Percentiles rank a stretch among this genome's conserved stretches.
Evolutionary conservation across 2,113 vertebrate genomes (phyloP).

Genomic region (Taxidea taxus): DNA sequence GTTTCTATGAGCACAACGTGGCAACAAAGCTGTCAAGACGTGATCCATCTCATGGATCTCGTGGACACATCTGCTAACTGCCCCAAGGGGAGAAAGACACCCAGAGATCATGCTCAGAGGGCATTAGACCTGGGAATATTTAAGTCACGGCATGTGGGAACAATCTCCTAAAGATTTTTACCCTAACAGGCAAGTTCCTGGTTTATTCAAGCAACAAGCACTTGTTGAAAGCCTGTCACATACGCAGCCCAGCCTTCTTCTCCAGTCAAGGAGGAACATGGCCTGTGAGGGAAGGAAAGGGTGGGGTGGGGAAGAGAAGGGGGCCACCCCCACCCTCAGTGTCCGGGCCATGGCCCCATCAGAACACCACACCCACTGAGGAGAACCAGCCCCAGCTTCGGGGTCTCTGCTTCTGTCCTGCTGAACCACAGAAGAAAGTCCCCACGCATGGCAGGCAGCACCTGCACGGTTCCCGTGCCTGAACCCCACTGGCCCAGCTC

Average conservation of each 20-base stretch:
- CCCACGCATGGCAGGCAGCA: neutral
- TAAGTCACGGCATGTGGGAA: neutral
- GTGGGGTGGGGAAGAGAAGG: too few relatives aligned
- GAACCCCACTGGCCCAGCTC: neutral
- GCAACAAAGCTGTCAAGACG: accelerated
- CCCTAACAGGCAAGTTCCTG: neutral
- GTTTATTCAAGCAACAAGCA: neutral
- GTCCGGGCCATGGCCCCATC: neutral
- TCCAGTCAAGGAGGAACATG: too few relatives aligned
- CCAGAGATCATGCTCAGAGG: neutral
- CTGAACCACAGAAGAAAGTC: neutral
- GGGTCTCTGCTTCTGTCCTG: neutral
- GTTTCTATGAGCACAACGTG: neutral
- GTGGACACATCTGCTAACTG: neutral
- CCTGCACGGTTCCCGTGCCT: too few relatives aligned
- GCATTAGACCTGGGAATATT: neutral
- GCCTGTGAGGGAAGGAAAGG: too few relatives aligned
- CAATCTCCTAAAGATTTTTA: neutral
- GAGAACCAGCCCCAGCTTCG: neutral
- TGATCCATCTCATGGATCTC: neutral
- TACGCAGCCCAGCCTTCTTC: neutral
- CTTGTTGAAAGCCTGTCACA: neutral
- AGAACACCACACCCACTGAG: neutral
- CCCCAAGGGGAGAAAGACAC: neutral
- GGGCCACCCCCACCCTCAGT: neutral